phyloP scores from a whole-genome alignment of 2,888 invertebrate species.

The Hydroisotoma schaefferi region DNA sequence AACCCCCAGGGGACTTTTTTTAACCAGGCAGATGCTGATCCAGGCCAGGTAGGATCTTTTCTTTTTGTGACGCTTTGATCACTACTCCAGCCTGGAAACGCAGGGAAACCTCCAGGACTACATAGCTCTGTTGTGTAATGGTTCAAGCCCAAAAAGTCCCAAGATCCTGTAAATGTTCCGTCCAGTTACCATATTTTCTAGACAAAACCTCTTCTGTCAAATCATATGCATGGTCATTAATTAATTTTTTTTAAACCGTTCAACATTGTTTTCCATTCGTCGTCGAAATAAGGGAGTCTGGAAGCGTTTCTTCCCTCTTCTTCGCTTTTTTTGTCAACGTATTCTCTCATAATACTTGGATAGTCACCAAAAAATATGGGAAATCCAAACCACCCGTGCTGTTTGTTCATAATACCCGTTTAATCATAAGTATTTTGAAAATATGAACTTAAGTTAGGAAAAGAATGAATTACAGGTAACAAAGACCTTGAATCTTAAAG shows the following conservation, averaged over 20 bases:
- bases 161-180: conserved; percentile 6
- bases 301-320: conserved; percentile 38
- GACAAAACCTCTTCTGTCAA: background rate
- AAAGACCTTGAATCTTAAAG: conserved; percentile 26
- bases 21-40: conserved; percentile 34
- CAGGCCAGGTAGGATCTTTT: conserved; percentile 36
- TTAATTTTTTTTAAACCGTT: conserved; percentile 8
- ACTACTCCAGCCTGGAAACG: conserved; percentile 11
- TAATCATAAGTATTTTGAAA: background rate
- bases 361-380: conserved; percentile 46
- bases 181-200: background rate
- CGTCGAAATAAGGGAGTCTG: conserved; percentile 41
- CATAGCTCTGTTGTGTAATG: conserved; percentile 21
- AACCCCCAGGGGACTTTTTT: conserved; percentile 60
- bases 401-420: background rate
- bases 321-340: conserved; percentile 33
- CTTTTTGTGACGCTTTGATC: conserved; percentile 32
- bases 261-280: conserved; percentile 8
- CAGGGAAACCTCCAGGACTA: background rate
- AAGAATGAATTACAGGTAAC: too few species aligned
- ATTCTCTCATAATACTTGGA: conserved; percentile 41
- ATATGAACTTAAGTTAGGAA: too few species aligned
- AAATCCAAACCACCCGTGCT: conserved; percentile 38
- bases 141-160: conserved; percentile 21
- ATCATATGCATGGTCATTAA: background rate